These are phyloP conservation scores for Aspiorhynchus laticeps DNA, from an alignment of 2,113 vertebrate species.

Conservation along the genomic window DNA sequence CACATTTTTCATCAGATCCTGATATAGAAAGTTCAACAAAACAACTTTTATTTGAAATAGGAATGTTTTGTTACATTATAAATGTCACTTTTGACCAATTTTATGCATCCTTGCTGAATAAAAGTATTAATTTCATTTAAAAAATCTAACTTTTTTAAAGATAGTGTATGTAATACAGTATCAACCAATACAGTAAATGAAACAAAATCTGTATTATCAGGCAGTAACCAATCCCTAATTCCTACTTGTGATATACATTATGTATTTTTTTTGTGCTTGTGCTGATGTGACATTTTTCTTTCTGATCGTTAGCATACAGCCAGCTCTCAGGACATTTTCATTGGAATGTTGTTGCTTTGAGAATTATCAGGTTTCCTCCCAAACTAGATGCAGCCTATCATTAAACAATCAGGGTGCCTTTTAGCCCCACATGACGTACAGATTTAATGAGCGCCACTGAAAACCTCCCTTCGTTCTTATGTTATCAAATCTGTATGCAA, in stretches of 20 bases:
- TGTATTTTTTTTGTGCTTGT: not conserved
- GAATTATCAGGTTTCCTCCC: conserved; percentile 51
- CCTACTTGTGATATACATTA: not conserved
- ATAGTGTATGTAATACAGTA: not conserved
- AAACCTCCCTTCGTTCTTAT: conserved; percentile 56
- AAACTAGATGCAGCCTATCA: conserved; percentile 51
- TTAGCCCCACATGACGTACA: not conserved
- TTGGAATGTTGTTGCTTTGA: conserved; percentile 50
- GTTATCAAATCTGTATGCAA: conserved; percentile 22
- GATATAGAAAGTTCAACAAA: not conserved
- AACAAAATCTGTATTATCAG: not conserved
- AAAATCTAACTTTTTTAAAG: not conserved
- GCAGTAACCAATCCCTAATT: not conserved
- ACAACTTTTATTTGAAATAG: not conserved
- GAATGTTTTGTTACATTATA: not conserved
- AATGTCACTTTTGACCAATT: not conserved
- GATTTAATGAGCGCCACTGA: conserved; percentile 57
- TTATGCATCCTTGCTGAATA: not conserved
- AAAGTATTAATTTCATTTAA: not conserved
- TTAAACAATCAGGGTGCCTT: conserved; percentile 34
- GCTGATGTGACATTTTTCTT: conserved; percentile 21
- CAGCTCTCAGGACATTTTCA: conserved; percentile 24
- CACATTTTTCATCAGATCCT: not conserved
- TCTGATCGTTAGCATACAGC: not conserved
- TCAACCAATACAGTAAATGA: not conserved